phyloP scores from a whole-genome alignment of 1,140 invertebrate species.

The Dysdera silvatica region DNA sequence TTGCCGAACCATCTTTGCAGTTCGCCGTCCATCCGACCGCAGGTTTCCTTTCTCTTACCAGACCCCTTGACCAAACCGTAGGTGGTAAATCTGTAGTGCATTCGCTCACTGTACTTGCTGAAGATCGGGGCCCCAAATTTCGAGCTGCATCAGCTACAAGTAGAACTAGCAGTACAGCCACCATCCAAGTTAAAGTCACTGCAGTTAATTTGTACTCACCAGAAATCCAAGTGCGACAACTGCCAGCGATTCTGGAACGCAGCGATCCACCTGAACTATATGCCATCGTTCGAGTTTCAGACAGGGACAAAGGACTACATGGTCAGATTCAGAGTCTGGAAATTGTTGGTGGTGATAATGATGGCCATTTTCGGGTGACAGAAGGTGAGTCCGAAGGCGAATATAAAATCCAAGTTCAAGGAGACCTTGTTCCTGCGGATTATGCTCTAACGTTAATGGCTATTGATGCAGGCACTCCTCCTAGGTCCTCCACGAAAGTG shows the following conservation, averaged over 20 bases:
- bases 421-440: conserved; percentile 18
- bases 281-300: conserved; percentile 75
- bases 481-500: conserved; percentile 20
- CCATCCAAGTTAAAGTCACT: conserved; percentile 64
- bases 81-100: conserved; percentile 1
- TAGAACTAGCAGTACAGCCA: conserved; percentile 55
- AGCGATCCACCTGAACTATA: conserved; percentile 57
- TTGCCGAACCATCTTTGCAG: conserved; percentile 65
- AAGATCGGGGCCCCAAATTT: conserved; percentile 66
- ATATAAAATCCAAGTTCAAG: conserved; percentile 43
- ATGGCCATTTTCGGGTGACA: conserved; percentile 73
- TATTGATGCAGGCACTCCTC: conserved; percentile 19
- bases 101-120: conserved; percentile 65
- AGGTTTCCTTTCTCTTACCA: conserved; percentile 77
- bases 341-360: conserved; percentile 77
- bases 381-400: conserved; percentile 36
- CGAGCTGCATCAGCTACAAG: conserved; percentile 44
- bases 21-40: conserved; percentile 88
- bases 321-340: conserved; percentile 75
- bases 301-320: conserved; percentile 62
- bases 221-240: conserved; percentile 13
- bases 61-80: conserved; percentile 54
- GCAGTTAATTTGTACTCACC: conserved; percentile 80
- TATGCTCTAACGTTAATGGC: conserved; percentile 23
- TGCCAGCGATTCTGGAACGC: conserved; percentile 15